Evolutionary conservation across 2,797 vertebrate species (phyloP), one percentile per base, ranked within the genome.

Genomic region (Fistularia commersonii): DNA sequence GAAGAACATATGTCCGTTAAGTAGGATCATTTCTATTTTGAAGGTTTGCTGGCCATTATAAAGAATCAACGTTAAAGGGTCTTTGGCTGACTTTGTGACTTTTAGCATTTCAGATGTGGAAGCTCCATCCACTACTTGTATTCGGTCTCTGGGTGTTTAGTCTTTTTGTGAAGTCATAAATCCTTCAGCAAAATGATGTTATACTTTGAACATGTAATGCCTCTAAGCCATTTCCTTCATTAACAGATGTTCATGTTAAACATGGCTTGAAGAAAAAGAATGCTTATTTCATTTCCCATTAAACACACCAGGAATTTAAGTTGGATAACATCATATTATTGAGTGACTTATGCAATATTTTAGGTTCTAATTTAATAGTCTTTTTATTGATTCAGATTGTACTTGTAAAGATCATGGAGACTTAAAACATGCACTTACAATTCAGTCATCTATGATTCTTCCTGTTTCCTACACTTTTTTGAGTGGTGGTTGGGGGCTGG

Each of bases 251-350:
- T 77, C 46, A n/a, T 8, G 36, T 33, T 42, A 39, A 65, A 48
- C 8, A 14, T 64, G 58, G 74, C 36, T 61, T 74, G 33, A 46
- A 58, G 35, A 61, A 68, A 73, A 76, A 57, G 76, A 84, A 82
- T 74, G 68, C 51, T 48, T 13, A 32, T 57, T 65, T 77, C 45
- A 41, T 51, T 64, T 66, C 61, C 50, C 32, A 47, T 55, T 57
- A 57, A 44, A 41, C 41, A 11, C 44, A 11, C 53, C 43, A 37
- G 9, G 65, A 51, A 37, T 43, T 42, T 6, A 11, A 1, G 14
- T 45, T 60, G 54, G 23, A 23, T 4, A 23, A 23, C 23, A 4
- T 23, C 23, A 23, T 23, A 23, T 23, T 23, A 23, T 23, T 23
- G 23, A 23, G 23, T 57, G 8, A 13, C 35, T 36, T 2, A 3